Conservation (phyloP, 2,113 vertebrate genomes). For the Rhabdornis inornatus region DNA sequence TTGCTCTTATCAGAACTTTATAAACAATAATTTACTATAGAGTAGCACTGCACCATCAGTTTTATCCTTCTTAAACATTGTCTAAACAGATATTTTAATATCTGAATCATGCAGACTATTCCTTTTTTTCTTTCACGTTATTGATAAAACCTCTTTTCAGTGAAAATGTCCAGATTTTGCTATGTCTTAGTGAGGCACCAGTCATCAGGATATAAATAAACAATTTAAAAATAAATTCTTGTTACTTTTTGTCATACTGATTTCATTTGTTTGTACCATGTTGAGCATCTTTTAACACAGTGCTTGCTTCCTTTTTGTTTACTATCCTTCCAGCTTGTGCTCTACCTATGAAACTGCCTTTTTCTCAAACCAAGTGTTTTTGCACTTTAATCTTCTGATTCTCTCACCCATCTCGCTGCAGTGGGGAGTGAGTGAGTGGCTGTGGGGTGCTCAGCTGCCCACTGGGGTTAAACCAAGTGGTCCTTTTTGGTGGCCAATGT, state of each 20-base stretch:
- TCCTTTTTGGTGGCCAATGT: not conserved
- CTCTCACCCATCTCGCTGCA: not conserved
- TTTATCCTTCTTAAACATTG: not conserved
- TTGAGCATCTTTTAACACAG: not conserved
- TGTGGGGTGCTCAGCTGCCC: not conserved
- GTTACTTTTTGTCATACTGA: not conserved
- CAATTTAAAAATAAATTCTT: not conserved
- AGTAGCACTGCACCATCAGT: not conserved
- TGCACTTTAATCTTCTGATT: not conserved
- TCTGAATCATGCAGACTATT: not conserved
- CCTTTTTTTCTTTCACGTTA: not conserved
- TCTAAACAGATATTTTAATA: not conserved
- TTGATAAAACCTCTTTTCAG: not conserved
- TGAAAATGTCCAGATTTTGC: not conserved
- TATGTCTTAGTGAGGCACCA: not conserved
- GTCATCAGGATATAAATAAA: not conserved
- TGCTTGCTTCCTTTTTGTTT: not conserved
- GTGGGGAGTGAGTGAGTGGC: accelerated
- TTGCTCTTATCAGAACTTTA: not conserved
- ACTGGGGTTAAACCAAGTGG: not conserved
- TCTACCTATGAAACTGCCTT: not conserved
- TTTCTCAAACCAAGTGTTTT: not conserved
- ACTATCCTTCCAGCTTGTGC: not conserved
- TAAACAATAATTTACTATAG: not conserved
- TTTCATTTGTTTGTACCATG: not conserved